Evolutionary conservation across 1,140 invertebrate genomes (phyloP), one percentile per base, ranked within the genome.

Genomic region (Cherax destructor): DNA sequence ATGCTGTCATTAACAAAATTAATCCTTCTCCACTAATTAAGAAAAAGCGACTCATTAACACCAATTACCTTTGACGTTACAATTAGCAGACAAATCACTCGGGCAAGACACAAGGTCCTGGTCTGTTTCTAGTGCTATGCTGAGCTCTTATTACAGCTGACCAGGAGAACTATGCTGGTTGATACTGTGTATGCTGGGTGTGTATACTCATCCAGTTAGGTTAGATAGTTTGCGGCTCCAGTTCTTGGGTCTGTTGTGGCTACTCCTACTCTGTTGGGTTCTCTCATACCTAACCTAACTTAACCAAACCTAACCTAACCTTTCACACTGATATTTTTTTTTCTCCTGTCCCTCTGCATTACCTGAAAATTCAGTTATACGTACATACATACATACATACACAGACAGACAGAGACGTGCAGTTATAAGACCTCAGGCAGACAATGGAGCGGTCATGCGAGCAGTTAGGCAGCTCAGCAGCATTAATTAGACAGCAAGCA

Each of bases 221-320:
- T 41, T 41, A 0, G 30, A 41, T 41, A 41, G 30, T 41, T 41
- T 41, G 30, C 30, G 30, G 30, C 30, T 41, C 30, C 30, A 41
- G 30, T 41, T 41, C 30, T 41, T 41, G 30, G 30, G 30, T 41
- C 30, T 41, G 30, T 41, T 41, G 30, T 41, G 30, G 30, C 30
- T 41, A 41, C 30, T 1, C 0, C 30, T 41, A 41, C 30, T 41
- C 30, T 41, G 30, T 41, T 41, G 30, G 30, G 30, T 41, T 41
- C 30, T 41, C 30, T 41, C 30, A 41, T 41, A 41, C 30, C 30
- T 76, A 76, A 76, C 72, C 4, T 76, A 76, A 76, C 72, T 4
- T 76, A 76, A 76, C 72, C 72, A 1, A 76, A 76, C 72, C 72
- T 24, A 41, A 76, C 72, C 72, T 76, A 76, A 76, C 72, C 41